Percentiles rank a stretch among this genome's conserved stretches.
Evolutionary conservation across 2,888 invertebrate genomes (phyloP).

Genomic region (Ditylenchus weischeri): DNA sequence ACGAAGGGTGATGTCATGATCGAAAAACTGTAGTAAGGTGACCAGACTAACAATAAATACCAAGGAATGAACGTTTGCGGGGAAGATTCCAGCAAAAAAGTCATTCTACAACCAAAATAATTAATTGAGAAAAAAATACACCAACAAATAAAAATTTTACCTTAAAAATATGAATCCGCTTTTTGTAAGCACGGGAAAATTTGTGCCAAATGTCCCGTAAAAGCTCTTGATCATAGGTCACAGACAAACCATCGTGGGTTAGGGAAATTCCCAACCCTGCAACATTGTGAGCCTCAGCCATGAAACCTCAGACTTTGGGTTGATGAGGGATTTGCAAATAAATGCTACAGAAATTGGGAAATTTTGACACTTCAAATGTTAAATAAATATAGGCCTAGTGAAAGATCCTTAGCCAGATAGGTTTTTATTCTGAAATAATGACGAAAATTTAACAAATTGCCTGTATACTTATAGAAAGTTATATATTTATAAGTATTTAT

Average conservation of each 20-base stretch:
- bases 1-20: conserved; percentile 64
- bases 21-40: conserved; percentile 28
- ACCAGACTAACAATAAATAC: conserved; percentile 73
- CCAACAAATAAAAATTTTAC: conserved; percentile 66
- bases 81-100: conserved; percentile 89
- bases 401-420: too few relatives aligned
- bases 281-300: conserved; percentile 57
- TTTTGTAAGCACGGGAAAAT: conserved; percentile 90
- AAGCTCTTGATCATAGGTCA: conserved; percentile 93
- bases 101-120: conserved; percentile 73
- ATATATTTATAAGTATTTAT: too few relatives aligned
- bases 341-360: too few relatives aligned
- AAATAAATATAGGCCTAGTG: too few relatives aligned
- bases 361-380: not conserved
- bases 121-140: not conserved
- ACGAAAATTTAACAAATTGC: too few relatives aligned
- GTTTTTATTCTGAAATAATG: too few relatives aligned
- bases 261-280: conserved; percentile 76
- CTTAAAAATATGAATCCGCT: conserved; percentile 81
- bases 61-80: conserved; percentile 84
- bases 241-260: conserved; percentile 95
- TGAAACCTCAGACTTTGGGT: conserved; percentile 18
- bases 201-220: conserved; percentile 90
- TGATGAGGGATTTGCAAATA: not conserved
- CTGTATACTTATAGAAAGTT: too few relatives aligned